Conservation (phyloP, 2,888 invertebrate species). For the Caradrina kadenii region DNA sequence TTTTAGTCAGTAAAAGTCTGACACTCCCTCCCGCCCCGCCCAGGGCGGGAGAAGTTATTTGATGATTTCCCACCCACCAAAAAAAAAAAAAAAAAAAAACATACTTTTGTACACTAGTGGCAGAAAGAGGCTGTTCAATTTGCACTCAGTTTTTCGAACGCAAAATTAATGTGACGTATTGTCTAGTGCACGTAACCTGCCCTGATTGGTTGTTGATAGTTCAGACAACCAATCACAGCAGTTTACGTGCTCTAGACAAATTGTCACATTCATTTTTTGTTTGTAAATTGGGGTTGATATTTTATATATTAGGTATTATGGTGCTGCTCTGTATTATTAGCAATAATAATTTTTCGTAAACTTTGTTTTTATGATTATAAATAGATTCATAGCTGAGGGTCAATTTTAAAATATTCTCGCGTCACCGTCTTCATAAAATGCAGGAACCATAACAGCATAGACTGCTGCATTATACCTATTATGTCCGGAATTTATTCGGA, state of each 20-base stretch:
- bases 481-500: too few relatives aligned
- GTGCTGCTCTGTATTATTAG: slow-evolving; percentile 46
- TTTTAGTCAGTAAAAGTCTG: too few relatives aligned
- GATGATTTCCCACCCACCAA: too few relatives aligned
- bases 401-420: neutral
- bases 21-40: too few relatives aligned
- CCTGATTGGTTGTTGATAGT: neutral
- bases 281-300: neutral
- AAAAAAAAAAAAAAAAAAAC: too few relatives aligned
- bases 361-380: neutral
- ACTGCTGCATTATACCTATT: too few relatives aligned
- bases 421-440: neutral
- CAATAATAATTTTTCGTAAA: slow-evolving; percentile 8
- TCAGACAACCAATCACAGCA: neutral
- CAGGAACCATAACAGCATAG: neutral
- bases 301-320: slow-evolving; percentile 19
- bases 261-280: neutral
- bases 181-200: neutral
- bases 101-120: too few relatives aligned
- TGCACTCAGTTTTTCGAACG: neutral
- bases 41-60: too few relatives aligned
- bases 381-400: neutral
- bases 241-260: neutral
- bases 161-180: neutral
- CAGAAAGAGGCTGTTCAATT: neutral